These are phyloP conservation scores for Zaprionus inermis DNA, from an alignment of 1,140 invertebrate genomes.

Conservation along the genomic window DNA sequence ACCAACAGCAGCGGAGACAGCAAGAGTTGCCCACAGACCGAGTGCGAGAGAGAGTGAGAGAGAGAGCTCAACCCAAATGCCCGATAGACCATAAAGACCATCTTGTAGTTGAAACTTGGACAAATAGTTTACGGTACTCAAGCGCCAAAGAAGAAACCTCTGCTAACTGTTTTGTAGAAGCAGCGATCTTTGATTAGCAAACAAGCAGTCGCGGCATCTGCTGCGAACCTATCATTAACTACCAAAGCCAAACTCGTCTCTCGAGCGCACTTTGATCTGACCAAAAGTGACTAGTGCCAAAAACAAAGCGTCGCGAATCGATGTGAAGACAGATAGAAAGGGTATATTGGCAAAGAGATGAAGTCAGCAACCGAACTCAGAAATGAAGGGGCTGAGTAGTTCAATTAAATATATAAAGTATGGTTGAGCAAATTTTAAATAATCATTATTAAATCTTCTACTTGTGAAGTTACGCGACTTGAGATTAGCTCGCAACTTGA, in stretches of 20 bases:
- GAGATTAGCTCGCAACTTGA: too few species aligned
- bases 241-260: constrained; percentile 42
- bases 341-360: background rate
- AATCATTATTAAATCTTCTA: too few species aligned
- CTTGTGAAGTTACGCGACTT: too few species aligned
- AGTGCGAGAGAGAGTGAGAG: background rate
- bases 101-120: constrained; percentile 72
- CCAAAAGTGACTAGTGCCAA: constrained; percentile 40
- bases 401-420: too few species aligned
- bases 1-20: background rate
- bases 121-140: constrained; percentile 79
- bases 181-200: constrained; percentile 74
- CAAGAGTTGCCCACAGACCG: background rate
- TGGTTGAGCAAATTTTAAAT: too few species aligned
- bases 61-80: constrained; percentile 10
- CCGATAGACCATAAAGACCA: constrained; percentile 26
- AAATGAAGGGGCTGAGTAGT: too few species aligned
- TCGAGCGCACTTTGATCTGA: constrained; percentile 51
- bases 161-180: constrained; percentile 67
- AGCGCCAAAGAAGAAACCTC: constrained; percentile 14
- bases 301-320: constrained; percentile 29
- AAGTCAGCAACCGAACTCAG: too few species aligned
- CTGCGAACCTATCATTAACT: constrained; percentile 59
- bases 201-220: constrained; percentile 45
- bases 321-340: background rate